Conservation (phyloP, 92 coral and sea anemone species). For the Diadumene lineata region DNA sequence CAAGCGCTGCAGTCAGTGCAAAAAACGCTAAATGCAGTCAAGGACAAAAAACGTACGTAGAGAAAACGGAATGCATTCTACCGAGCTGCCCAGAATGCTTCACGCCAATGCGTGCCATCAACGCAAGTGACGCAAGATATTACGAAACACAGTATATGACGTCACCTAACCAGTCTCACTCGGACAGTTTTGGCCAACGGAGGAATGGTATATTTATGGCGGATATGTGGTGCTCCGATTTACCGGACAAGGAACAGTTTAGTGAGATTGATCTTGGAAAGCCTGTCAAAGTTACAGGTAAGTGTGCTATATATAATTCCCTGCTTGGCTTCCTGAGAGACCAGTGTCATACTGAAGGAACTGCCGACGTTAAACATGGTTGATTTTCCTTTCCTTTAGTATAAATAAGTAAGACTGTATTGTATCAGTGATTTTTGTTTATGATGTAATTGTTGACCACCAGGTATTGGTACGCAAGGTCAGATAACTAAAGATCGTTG, state of each 20-base stretch:
- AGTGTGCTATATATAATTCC: not conserved
- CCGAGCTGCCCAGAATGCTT: conserved; percentile 99
- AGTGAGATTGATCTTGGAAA: conserved; percentile 81
- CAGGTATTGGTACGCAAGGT: conserved; percentile 95
- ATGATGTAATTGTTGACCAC: conserved; percentile 3
- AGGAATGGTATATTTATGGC: conserved; percentile 45
- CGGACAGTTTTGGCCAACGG: conserved; percentile 67
- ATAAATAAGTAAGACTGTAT: too few relatives aligned
- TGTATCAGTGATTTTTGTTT: too few relatives aligned
- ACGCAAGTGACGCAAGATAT: conserved; percentile 45
- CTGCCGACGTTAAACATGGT: too few relatives aligned
- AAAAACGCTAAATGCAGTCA: conserved; percentile 58
- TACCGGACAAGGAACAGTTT: conserved; percentile 59
- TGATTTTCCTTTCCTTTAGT: too few relatives aligned
- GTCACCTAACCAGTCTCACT: conserved; percentile 30
- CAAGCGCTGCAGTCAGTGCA: too few relatives aligned
- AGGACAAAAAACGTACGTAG: conserved; percentile 64
- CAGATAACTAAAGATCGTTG: conserved; percentile 79
- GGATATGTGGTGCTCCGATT: conserved; percentile 91
- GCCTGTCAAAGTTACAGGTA: conserved; percentile 91
- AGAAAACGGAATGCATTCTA: conserved; percentile 76
- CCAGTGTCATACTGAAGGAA: too few relatives aligned
- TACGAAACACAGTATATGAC: not conserved
- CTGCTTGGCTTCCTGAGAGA: not conserved
- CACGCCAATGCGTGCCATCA: conserved; percentile 81